These are phyloP conservation scores for Catotricha subobsoleta DNA, from an alignment of 2,888 invertebrate species.

Conservation along the genomic window DNA sequence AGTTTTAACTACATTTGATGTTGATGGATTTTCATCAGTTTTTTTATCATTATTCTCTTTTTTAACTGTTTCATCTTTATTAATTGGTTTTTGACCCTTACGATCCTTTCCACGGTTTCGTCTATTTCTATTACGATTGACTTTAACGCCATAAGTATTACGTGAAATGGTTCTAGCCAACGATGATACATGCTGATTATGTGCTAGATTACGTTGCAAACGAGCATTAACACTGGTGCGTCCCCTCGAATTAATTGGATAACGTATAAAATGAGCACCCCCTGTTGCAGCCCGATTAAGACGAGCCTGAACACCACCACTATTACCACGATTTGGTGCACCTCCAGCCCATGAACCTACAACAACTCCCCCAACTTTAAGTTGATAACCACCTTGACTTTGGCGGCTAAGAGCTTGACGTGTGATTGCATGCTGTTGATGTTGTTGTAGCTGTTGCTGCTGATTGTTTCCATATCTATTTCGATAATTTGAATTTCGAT, in stretches of 20 bases:
- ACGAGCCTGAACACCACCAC: conserved; percentile 12
- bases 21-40: background rate
- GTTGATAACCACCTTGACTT: conserved; percentile 16
- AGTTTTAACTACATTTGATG: background rate
- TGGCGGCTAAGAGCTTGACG: conserved; percentile 3
- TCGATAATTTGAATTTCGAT: background rate
- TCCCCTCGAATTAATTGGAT: conserved; percentile 11
- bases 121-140: background rate
- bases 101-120: conserved; percentile 2
- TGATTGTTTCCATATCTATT: background rate
- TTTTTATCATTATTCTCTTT: background rate
- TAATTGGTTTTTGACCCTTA: background rate
- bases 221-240: conserved; percentile 11
- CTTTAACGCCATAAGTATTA: conserved; percentile 2
- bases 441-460: background rate
- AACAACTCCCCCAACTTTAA: conserved; percentile 20
- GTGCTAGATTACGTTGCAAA: conserved; percentile 7
- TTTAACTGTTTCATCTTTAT: no score
- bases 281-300: conserved; percentile 10
- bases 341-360: conserved; percentile 18
- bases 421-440: background rate
- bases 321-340: conserved; percentile 13
- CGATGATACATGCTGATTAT: background rate
- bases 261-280: conserved; percentile 2
- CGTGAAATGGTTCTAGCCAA: conserved; percentile 3